phyloP scores from a whole-genome alignment of 2,113 vertebrate species.

The Prinia subflava region DNA sequence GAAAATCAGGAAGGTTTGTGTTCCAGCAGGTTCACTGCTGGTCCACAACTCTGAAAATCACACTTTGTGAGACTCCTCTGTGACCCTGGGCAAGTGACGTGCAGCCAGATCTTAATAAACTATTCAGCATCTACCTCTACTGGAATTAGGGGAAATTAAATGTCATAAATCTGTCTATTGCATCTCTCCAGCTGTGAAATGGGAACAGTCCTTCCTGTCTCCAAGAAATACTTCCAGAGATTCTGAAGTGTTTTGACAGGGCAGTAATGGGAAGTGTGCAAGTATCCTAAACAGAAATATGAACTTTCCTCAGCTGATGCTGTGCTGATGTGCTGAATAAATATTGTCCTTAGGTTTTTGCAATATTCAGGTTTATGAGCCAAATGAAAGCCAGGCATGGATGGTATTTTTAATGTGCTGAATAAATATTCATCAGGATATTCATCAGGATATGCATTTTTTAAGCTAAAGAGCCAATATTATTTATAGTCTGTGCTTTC shows the following conservation, averaged over 20 bases:
- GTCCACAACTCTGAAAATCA: neutral
- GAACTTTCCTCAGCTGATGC: neutral
- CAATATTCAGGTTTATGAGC: constrained; percentile 32
- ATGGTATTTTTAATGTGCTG: constrained; percentile 19
- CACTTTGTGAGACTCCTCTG: neutral
- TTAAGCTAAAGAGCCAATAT: constrained; percentile 24
- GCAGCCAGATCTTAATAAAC: neutral
- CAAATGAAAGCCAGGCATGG: constrained; percentile 24
- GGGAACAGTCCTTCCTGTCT: neutral
- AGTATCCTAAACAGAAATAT: neutral
- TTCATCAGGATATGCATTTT: constrained; percentile 35
- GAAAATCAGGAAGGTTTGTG: neutral
- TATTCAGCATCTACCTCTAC: neutral
- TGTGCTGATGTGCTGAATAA: neutral
- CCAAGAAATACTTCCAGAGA: neutral
- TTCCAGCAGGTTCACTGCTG: neutral
- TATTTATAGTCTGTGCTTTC: constrained; percentile 13
- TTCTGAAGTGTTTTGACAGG: neutral
- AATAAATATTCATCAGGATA: constrained; percentile 49
- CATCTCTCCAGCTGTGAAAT: constrained; percentile 3
- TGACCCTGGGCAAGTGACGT: neutral
- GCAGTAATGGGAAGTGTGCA: neutral
- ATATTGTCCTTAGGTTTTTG: neutral
- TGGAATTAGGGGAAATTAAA: constrained; percentile 13
- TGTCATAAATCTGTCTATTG: neutral